Evolutionary conservation across 1,140 invertebrate genomes (phyloP).

Genomic region (Lepidotrigona ventralis): DNA sequence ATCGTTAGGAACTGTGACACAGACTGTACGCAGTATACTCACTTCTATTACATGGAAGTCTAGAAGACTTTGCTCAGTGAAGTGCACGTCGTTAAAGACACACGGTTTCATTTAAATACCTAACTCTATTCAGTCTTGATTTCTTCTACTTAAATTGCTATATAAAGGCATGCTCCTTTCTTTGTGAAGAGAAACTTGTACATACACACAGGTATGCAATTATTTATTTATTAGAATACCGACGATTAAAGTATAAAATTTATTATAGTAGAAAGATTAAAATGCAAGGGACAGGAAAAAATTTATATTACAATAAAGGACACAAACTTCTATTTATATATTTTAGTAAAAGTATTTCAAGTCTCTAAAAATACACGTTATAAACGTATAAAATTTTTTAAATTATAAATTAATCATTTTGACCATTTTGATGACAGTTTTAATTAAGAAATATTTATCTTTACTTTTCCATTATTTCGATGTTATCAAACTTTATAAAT

Average conservation of each 20-base stretch:
- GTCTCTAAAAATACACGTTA: too few relatives aligned
- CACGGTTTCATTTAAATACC: conserved; percentile 38
- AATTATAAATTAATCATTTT: too few relatives aligned
- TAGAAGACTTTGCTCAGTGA: conserved; percentile 28
- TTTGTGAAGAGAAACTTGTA: neutral
- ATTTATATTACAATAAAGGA: too few relatives aligned
- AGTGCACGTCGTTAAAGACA: conserved; percentile 49
- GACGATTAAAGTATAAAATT: neutral
- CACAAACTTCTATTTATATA: too few relatives aligned
- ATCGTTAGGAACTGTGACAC: conserved; percentile 29
- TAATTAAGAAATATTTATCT: too few relatives aligned
- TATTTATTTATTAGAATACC: neutral
- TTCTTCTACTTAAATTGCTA: conserved; percentile 22
- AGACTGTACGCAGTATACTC: conserved; percentile 7
- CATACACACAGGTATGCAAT: neutral
- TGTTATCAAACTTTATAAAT: too few relatives aligned
- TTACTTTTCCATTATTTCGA: too few relatives aligned
- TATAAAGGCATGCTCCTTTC: conserved; percentile 2
- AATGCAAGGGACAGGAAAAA: too few relatives aligned
- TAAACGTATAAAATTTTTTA: too few relatives aligned
- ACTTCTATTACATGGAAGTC: conserved; percentile 28
- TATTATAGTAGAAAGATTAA: neutral
- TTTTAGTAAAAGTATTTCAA: too few relatives aligned
- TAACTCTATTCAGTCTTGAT: conserved; percentile 37
- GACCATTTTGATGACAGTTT: too few relatives aligned